These are phyloP conservation scores for Syngnathus floridae DNA, from an alignment of 2,113 vertebrate species.

Conservation along the genomic window DNA sequence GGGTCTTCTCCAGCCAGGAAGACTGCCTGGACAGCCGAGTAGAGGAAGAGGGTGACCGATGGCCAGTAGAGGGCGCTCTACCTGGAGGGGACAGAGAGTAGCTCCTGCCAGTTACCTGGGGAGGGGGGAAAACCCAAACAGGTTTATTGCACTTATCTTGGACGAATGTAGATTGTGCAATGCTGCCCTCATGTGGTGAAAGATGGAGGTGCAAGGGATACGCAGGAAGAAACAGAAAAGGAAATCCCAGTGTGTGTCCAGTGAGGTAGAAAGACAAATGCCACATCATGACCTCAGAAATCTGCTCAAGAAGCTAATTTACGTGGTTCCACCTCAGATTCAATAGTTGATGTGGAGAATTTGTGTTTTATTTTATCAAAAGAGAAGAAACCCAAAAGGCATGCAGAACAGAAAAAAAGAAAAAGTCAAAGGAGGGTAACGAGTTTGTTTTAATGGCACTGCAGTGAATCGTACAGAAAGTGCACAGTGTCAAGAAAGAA, in stretches of 20 bases:
- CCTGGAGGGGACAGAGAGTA: constrained; percentile 77
- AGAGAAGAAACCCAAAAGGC: constrained; percentile 28
- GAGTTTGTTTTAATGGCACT: constrained; percentile 81
- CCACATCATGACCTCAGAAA: neutral
- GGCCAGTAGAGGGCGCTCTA: constrained; percentile 52
- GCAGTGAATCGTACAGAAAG: constrained; percentile 78
- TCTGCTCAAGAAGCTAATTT: neutral
- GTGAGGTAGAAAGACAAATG: neutral
- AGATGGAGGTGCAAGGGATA: neutral
- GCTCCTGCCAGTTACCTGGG: constrained; percentile 62
- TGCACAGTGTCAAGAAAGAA: constrained; percentile 66
- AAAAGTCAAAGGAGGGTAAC: constrained; percentile 68
- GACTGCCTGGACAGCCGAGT: constrained; percentile 58
- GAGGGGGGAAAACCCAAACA: constrained; percentile 50
- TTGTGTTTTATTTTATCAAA: neutral
- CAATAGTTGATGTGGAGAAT: neutral
- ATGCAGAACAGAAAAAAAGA: constrained; percentile 50
- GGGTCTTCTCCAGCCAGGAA: constrained; percentile 56
- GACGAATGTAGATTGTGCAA: constrained; percentile 17
- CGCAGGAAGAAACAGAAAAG: neutral
- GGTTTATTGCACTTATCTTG: constrained; percentile 32
- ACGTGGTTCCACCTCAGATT: neutral
- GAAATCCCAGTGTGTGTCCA: neutral
- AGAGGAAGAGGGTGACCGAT: constrained; percentile 59
- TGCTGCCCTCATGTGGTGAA: constrained; percentile 66